Conservation (phyloP, 2,888 invertebrate genomes). For the Ornithoptera alexandrae region DNA sequence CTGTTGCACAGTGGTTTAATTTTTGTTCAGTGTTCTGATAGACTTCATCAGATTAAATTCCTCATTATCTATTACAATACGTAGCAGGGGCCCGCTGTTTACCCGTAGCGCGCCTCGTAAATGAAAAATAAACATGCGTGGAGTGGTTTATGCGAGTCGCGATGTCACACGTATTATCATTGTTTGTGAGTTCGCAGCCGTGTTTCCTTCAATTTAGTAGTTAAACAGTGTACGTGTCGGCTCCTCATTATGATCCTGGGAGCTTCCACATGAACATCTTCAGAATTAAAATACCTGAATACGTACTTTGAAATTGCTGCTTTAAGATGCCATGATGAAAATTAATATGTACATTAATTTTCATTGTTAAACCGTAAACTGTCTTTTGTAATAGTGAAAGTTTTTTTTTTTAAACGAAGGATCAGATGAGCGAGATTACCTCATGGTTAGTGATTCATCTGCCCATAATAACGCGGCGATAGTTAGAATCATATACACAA, state of each 20-base stretch:
- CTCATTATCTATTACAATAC: slow-evolving; percentile 43
- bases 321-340: background rate
- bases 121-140: slow-evolving; percentile 78
- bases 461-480: too few relatives aligned
- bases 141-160: slow-evolving; percentile 59
- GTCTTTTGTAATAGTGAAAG: too few relatives aligned
- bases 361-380: too few relatives aligned
- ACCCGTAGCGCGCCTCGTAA: slow-evolving; percentile 58
- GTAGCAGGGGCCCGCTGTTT: slow-evolving; percentile 51
- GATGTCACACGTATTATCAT: slow-evolving; percentile 65
- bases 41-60: slow-evolving; percentile 21
- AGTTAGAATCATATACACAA: too few relatives aligned
- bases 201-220: slow-evolving; percentile 42
- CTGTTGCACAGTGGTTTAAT: too few relatives aligned
- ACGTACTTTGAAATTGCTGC: background rate
- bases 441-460: too few relatives aligned
- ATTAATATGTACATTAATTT: too few relatives aligned
- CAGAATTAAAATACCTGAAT: slow-evolving; percentile 10
- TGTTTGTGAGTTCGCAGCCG: slow-evolving; percentile 52
- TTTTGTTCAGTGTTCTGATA: background rate
- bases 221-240: slow-evolving; percentile 40
- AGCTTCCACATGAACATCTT: slow-evolving; percentile 7
- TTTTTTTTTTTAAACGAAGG: too few relatives aligned
- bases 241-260: slow-evolving; percentile 15
- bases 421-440: too few relatives aligned